Percentiles rank a stretch among this genome's conserved stretches.
Conservation (phyloP, 1,140 invertebrate species). For the Hyles euphorbiae region DNA sequence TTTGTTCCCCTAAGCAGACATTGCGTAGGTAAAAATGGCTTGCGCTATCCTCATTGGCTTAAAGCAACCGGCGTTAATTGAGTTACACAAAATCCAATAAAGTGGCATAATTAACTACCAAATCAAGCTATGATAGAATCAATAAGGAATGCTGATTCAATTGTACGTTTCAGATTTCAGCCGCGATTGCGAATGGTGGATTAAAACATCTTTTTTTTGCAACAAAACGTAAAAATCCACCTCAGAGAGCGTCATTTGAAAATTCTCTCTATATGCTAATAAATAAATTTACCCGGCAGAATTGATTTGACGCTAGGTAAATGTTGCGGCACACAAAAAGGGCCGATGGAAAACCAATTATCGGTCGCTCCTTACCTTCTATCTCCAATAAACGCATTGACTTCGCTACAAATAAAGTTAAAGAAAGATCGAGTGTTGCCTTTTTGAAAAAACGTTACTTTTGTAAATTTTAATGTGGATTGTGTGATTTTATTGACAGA, state of each 20-base stretch:
- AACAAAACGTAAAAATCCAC: background rate
- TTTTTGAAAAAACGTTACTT: no score
- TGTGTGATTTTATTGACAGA: no score
- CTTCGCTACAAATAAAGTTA: constrained; percentile 17
- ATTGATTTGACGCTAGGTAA: constrained; percentile 40
- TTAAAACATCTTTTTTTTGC: background rate
- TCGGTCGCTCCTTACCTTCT: constrained; percentile 21
- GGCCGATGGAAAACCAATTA: constrained; percentile 35
- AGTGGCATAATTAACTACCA: no score
- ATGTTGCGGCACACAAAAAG: constrained; percentile 27
- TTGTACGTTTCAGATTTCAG: background rate
- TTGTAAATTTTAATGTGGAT: background rate
- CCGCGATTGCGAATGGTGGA: background rate
- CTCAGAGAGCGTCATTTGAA: constrained; percentile 19
- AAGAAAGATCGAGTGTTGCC: no score
- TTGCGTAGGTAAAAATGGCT: no score
- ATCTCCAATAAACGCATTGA: constrained; percentile 19
- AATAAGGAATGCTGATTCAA: no score
- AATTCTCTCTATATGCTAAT: constrained; percentile 50
- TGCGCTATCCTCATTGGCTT: no score
- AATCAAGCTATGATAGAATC: no score
- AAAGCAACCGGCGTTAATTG: no score
- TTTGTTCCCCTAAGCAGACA: no score
- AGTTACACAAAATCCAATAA: no score
- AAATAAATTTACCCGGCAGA: constrained; percentile 38